These are phyloP conservation scores for Hirtodrosophila confusa DNA, from an alignment of 2,888 invertebrate genomes.

Conservation along the genomic window DNA sequence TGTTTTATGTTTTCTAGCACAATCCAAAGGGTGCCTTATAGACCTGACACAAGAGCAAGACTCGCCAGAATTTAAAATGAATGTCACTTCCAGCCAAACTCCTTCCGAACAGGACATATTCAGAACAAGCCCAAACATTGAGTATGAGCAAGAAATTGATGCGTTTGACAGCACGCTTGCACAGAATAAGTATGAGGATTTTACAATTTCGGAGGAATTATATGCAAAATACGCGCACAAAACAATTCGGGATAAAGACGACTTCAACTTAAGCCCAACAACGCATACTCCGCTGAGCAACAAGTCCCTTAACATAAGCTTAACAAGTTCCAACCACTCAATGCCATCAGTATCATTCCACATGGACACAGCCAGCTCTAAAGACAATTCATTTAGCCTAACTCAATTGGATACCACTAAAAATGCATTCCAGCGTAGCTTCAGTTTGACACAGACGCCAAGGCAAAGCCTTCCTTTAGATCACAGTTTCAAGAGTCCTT, in stretches of 20 bases:
- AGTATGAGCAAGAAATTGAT: conserved; percentile 20
- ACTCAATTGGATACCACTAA: conserved; percentile 32
- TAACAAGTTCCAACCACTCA: background rate
- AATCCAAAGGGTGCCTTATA: conserved; percentile 21
- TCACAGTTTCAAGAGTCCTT: conserved; percentile 45
- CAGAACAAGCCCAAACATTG: conserved; percentile 21
- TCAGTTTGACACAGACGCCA: conserved; percentile 34
- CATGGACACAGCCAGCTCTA: background rate
- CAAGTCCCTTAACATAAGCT: background rate
- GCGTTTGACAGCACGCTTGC: conserved; percentile 3
- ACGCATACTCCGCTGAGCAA: background rate
- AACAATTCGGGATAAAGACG: background rate
- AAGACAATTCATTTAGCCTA: conserved; percentile 22
- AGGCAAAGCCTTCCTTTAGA: conserved; percentile 13
- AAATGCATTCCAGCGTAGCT: conserved; percentile 37
- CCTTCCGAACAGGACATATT: conserved; percentile 9
- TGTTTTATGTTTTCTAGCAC: background rate
- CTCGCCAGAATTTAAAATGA: conserved; percentile 6
- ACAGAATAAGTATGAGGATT: background rate
- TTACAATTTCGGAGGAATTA: conserved; percentile 35
- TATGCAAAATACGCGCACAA: conserved; percentile 34
- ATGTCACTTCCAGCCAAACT: background rate
- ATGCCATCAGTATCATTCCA: background rate
- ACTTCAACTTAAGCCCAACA: background rate
- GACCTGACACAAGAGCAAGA: conserved; percentile 60